Percentiles rank a stretch among this genome's conserved stretches.
Evolutionary conservation across 2,888 invertebrate genomes (phyloP).

Genomic region (Unio pictorum): DNA sequence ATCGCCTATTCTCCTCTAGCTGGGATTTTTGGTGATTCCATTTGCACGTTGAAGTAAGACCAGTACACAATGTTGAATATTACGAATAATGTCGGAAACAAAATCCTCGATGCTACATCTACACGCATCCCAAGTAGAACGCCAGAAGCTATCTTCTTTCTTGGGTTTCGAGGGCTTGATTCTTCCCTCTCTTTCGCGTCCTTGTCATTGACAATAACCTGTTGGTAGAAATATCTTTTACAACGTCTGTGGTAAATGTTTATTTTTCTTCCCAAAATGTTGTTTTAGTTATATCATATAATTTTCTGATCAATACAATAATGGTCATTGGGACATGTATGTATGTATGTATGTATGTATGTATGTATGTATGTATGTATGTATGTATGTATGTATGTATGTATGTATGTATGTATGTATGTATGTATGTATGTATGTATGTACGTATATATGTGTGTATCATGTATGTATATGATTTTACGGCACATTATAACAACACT

Average conservation of each 20-base stretch:
- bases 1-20: no score
- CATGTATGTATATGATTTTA: no score
- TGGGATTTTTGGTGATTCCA: not conserved
- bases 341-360: not conserved
- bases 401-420: no score
- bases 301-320: no score
- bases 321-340: not conserved
- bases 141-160: conserved; percentile 29
- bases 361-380: not conserved
- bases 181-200: conserved; percentile 11
- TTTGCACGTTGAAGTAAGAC: conserved; percentile 30
- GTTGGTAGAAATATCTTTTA: conserved; percentile 2
- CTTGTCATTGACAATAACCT: not conserved
- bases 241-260: not conserved
- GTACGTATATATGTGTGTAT: no score
- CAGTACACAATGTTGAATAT: conserved; percentile 61
- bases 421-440: no score
- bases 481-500: no score
- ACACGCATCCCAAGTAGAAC: conserved; percentile 57
- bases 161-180: conserved; percentile 15
- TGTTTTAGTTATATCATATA: no score
- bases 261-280: no score
- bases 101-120: conserved; percentile 58
- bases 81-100: conserved; percentile 55
- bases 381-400: no score